These are phyloP conservation scores for Lipophrys pholis DNA, from an alignment of 2,113 vertebrate genomes.

Conservation along the genomic window DNA sequence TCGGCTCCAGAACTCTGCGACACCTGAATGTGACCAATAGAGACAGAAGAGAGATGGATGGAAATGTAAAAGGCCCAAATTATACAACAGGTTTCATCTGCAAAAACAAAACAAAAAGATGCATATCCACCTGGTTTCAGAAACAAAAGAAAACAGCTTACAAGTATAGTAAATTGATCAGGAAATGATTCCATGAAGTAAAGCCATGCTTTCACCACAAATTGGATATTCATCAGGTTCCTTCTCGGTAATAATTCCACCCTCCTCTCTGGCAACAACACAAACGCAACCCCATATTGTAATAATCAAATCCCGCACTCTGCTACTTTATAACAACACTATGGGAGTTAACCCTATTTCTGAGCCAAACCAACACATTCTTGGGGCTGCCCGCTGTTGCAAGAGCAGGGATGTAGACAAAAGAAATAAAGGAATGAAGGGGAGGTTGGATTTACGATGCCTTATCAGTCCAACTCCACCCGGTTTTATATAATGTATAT, in stretches of 20 bases:
- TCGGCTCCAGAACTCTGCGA: too few species aligned
- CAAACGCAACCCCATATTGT: conserved; percentile 32
- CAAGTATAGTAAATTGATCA: neutral
- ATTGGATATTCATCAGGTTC: neutral
- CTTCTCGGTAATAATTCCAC: neutral
- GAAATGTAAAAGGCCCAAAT: too few species aligned
- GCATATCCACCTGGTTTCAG: neutral
- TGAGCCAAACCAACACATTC: conserved; percentile 70
- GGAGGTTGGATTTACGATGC: conserved; percentile 27
- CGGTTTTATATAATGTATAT: neutral
- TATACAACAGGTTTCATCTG: neutral
- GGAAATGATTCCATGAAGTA: neutral
- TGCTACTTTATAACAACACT: conserved; percentile 41
- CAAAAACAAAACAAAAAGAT: neutral
- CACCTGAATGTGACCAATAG: too few species aligned
- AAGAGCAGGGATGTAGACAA: neutral
- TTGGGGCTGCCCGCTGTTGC: conserved; percentile 33
- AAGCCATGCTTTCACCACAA: neutral
- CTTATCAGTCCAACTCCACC: conserved; percentile 28
- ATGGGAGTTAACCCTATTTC: conserved; percentile 50
- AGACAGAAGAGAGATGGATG: too few species aligned
- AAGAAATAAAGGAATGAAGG: conserved; percentile 21
- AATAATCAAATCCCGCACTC: conserved; percentile 44
- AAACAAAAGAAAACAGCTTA: conserved; percentile 6
- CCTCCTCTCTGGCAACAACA: neutral